Evolutionary conservation across 2,888 invertebrate genomes (phyloP).

Genomic region (Thysanoteuthis rhombus): DNA sequence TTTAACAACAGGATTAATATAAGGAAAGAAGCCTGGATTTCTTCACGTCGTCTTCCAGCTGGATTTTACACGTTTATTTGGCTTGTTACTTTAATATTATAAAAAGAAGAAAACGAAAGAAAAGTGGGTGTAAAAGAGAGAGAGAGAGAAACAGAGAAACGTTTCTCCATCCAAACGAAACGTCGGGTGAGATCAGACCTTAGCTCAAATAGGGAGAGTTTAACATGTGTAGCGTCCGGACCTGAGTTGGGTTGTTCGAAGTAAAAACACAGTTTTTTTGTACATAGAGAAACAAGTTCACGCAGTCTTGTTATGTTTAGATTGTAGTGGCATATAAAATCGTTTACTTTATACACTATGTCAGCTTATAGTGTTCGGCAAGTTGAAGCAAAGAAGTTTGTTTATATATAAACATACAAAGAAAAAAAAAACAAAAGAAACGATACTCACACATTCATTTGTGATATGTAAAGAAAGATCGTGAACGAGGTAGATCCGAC

Average conservation of each 20-base stretch:
- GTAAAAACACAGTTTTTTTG: background rate
- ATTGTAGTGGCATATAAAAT: background rate
- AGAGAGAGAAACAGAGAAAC: background rate
- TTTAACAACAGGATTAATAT: background rate
- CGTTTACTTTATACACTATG: background rate
- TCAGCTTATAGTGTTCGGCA: background rate
- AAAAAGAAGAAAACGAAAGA: background rate
- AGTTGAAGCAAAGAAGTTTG: background rate
- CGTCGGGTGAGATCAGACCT: background rate
- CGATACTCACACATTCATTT: background rate
- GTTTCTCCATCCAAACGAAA: background rate
- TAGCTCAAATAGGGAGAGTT: background rate
- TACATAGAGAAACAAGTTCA: no score
- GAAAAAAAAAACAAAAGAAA: background rate
- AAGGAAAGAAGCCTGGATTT: background rate
- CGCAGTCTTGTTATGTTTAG: no score
- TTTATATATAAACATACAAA: background rate
- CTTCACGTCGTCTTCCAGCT: background rate
- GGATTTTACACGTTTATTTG: background rate
- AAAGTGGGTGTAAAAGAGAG: background rate
- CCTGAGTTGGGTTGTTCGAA: background rate
- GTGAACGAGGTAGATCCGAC: background rate
- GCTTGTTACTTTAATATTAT: background rate
- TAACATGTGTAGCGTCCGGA: background rate
- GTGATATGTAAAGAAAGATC: background rate